Percentiles rank a stretch among this genome's conserved stretches.
phyloP scores from a whole-genome alignment of 2,797 vertebrate species.

The Girardinus metallicus region DNA sequence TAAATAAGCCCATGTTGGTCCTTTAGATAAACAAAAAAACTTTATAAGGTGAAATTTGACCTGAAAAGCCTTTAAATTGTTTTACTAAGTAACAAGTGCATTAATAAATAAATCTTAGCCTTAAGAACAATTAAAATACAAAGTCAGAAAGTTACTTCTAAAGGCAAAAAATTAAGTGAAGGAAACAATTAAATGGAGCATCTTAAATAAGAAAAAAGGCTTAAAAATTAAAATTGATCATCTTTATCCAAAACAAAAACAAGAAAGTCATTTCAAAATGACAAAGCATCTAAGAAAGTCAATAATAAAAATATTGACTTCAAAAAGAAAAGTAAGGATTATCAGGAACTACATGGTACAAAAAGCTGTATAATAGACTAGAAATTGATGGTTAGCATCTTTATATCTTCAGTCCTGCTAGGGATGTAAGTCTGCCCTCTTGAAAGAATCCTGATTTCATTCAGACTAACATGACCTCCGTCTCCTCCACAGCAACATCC shows the following conservation, averaged over 20 bases:
- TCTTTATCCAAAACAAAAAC: neutral
- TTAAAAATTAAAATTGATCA: neutral
- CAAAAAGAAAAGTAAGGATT: neutral
- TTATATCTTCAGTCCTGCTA: neutral
- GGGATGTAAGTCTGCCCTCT: neutral
- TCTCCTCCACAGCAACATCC: slow-evolving; percentile 86
- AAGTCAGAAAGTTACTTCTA: neutral
- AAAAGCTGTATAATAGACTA: neutral
- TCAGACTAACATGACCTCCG: neutral
- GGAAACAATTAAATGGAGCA: neutral
- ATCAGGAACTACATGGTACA: too few relatives aligned
- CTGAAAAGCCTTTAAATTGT: neutral
- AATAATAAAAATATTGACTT: neutral
- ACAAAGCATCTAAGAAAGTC: neutral
- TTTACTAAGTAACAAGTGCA: neutral
- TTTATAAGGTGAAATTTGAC: neutral
- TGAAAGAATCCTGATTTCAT: neutral
- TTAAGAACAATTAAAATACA: neutral
- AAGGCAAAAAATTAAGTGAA: neutral
- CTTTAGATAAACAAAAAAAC: neutral
- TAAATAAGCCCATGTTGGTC: neutral
- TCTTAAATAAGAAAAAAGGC: neutral
- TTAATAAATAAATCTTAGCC: neutral
- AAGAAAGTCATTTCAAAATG: neutral
- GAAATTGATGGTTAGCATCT: neutral